Evolutionary conservation across 2,797 vertebrate species (phyloP).

Genomic region (Mallotus villosus): DNA sequence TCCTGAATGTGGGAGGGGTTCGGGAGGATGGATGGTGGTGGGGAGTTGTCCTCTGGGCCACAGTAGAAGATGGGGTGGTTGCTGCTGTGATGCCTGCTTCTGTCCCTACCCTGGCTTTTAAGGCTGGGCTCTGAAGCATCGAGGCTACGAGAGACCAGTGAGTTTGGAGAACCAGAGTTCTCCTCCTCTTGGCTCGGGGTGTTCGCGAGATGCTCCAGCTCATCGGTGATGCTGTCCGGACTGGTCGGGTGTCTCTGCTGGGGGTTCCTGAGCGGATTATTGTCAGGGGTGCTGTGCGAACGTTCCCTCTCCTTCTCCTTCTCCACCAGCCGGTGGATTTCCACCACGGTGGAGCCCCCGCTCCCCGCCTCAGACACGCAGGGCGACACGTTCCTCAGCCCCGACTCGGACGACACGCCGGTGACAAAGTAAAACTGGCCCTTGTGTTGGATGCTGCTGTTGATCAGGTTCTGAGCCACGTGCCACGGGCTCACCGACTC

Average conservation of each 20-base stretch:
- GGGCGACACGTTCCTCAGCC: conserved; percentile 46
- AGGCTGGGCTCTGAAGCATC: conserved; percentile 56
- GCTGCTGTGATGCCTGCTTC: conserved; percentile 48
- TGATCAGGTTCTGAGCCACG: conserved; percentile 57
- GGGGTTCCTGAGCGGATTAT: conserved; percentile 60
- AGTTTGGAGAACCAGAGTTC: conserved; percentile 32
- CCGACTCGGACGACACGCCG: conserved; percentile 63
- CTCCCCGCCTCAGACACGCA: conserved; percentile 54
- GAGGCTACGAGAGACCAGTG: conserved; percentile 47
- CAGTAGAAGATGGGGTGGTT: conserved; percentile 70
- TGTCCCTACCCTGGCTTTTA: conserved; percentile 58
- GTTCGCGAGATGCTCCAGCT: conserved; percentile 39
- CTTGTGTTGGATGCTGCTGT: conserved; percentile 77
- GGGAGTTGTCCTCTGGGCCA: conserved; percentile 64
- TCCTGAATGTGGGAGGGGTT: conserved; percentile 36
- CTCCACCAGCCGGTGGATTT: conserved; percentile 44
- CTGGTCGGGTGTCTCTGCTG: conserved; percentile 49
- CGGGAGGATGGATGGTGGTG: conserved; percentile 22
- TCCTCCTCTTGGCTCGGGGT: conserved; percentile 47
- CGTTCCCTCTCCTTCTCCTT: conserved; percentile 41
- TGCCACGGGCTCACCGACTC: conserved; percentile 58
- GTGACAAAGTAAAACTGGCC: conserved; percentile 80
- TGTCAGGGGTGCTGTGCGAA: conserved; percentile 63
- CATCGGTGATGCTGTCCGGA: conserved; percentile 44
- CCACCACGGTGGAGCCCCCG: conserved; percentile 42